Evolutionary conservation across 1,140 invertebrate genomes (phyloP).

Genomic region (Zaprionus inermis): DNA sequence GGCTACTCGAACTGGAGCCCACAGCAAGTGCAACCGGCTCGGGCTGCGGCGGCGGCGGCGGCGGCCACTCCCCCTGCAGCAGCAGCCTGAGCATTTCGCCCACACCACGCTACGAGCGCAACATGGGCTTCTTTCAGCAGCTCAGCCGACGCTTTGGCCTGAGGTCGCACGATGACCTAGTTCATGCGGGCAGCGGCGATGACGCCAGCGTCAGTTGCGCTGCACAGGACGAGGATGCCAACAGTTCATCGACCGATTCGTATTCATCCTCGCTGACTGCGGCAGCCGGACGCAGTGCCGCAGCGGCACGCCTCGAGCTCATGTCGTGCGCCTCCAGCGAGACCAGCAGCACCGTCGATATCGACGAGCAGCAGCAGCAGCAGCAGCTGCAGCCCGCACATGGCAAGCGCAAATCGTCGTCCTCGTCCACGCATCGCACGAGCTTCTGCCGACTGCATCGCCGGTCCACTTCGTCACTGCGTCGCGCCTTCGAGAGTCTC

Average conservation of each 20-base stretch:
- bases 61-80: constrained; percentile 46
- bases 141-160: constrained; percentile 86
- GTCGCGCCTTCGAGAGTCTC: constrained; percentile 89
- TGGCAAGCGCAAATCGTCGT: constrained; percentile 55
- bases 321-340: constrained; percentile 87
- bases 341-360: constrained; percentile 85
- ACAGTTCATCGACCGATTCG: constrained; percentile 86
- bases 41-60: constrained; percentile 20
- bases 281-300: constrained; percentile 58
- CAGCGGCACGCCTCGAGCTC: constrained; percentile 77
- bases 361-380: constrained; percentile 62
- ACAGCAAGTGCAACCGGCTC: constrained; percentile 6
- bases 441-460: constrained; percentile 86
- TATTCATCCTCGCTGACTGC: constrained; percentile 85
- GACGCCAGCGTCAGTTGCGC: constrained; percentile 31
- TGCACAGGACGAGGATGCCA: constrained; percentile 85
- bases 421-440: constrained; percentile 40
- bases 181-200: constrained; percentile 71
- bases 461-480: constrained; percentile 88
- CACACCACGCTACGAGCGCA: constrained; percentile 85
- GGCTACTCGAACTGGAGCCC: constrained; percentile 44
- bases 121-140: constrained; percentile 86
- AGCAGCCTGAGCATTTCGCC: constrained; percentile 78
- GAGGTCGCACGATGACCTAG: constrained; percentile 84
- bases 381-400: constrained; percentile 37